phyloP scores from a whole-genome alignment of 1,140 invertebrate species.

The Drosophila kikkawai region DNA sequence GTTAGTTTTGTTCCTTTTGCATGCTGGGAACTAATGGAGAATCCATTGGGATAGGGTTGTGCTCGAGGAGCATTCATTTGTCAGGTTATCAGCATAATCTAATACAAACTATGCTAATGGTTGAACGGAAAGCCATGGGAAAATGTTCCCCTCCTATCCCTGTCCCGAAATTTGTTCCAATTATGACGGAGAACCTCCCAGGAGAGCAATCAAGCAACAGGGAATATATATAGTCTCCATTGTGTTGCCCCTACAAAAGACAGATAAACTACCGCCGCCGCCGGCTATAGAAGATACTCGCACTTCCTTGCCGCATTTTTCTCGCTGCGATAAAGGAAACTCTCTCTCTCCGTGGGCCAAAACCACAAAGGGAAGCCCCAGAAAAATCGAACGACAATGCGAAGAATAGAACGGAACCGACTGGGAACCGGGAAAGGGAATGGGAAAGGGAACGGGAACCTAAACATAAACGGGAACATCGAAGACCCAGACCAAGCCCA shows the following conservation, averaged over 20 bases:
- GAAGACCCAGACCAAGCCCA: slow-evolving; percentile 2
- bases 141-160: slow-evolving; percentile 29
- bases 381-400: slow-evolving; percentile 45
- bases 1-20: background rate
- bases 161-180: slow-evolving; percentile 62
- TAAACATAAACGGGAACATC: slow-evolving; percentile 45
- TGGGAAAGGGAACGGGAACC: slow-evolving; percentile 12
- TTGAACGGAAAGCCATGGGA: slow-evolving; percentile 29
- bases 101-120: slow-evolving; percentile 42
- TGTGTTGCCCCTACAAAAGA: slow-evolving; percentile 39
- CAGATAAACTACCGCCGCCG: slow-evolving; percentile 42
- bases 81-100: slow-evolving; percentile 40
- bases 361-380: slow-evolving; percentile 41
- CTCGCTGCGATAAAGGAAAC: slow-evolving; percentile 32
- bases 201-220: slow-evolving; percentile 65
- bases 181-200: slow-evolving; percentile 63
- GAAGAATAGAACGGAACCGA: slow-evolving; percentile 58
- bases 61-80: slow-evolving; percentile 9
- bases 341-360: slow-evolving; percentile 34
- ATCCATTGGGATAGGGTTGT: slow-evolving; percentile 27
- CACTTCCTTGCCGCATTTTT: slow-evolving; percentile 38
- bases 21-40: background rate
- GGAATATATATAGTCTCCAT: slow-evolving; percentile 15
- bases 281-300: slow-evolving; percentile 35
- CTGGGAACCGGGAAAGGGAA: slow-evolving; percentile 32